A percentile compares a stretch with the other conserved stretches of the same genome.
Evolutionary conservation across 2,888 invertebrate genomes (phyloP).

Genomic region (Fragum fragum): DNA sequence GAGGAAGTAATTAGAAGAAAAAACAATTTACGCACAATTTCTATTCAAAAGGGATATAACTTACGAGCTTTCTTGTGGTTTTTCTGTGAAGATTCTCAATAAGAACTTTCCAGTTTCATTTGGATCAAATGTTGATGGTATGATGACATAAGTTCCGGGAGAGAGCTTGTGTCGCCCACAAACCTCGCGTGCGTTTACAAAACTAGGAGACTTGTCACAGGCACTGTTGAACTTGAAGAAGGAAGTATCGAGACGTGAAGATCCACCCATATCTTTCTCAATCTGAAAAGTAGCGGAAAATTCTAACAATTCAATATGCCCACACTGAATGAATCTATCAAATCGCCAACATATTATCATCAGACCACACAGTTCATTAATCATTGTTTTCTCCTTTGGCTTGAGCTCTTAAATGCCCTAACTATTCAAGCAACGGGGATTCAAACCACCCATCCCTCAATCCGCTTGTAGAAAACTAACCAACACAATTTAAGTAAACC

Average conservation of each 20-base stretch:
- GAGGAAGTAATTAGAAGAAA: too few relatives aligned
- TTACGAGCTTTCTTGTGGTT: constrained; percentile 80
- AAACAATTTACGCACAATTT: too few relatives aligned
- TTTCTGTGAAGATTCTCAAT: constrained; percentile 97
- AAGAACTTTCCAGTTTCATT: constrained; percentile 98
- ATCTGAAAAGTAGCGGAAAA: background rate
- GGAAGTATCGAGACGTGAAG: constrained; percentile 91
- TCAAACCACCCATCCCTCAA: too few relatives aligned
- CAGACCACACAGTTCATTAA: too few relatives aligned
- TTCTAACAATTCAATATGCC: too few relatives aligned
- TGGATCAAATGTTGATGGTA: constrained; percentile 99
- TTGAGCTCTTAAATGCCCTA: too few relatives aligned
- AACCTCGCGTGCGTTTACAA: constrained; percentile 98
- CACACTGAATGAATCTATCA: too few relatives aligned
- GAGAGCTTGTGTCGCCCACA: constrained; percentile 96
- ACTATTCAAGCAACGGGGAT: too few relatives aligned
- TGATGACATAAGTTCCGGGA: constrained; percentile 97
- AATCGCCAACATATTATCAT: too few relatives aligned
- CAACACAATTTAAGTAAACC: background rate
- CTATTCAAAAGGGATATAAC: too few relatives aligned
- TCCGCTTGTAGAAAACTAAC: too few relatives aligned
- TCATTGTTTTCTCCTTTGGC: too few relatives aligned
- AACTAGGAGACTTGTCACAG: constrained; percentile 95
- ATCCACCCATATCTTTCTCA: constrained; percentile 49
- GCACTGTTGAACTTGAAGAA: constrained; percentile 98